These are phyloP conservation scores for Cydia splendana DNA, from an alignment of 1,140 invertebrate species.

Conservation along the genomic window DNA sequence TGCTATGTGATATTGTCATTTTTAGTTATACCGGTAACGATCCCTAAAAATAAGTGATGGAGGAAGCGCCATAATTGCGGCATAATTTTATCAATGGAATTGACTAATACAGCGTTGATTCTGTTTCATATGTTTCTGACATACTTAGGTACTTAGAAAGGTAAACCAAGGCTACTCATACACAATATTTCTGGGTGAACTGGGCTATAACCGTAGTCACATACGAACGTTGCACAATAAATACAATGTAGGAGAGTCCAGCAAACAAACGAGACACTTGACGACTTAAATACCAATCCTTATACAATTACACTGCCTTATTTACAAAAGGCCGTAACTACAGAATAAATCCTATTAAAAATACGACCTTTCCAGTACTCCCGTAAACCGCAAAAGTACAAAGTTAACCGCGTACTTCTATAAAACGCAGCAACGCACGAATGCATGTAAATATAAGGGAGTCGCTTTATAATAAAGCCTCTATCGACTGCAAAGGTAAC, in stretches of 20 bases:
- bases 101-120: too few relatives aligned
- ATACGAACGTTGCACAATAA: slow-evolving; percentile 19
- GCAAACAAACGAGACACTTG: slow-evolving; percentile 28
- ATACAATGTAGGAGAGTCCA: slow-evolving; percentile 19
- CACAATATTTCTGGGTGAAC: not conserved
- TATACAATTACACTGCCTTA: slow-evolving; percentile 23
- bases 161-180: too few relatives aligned
- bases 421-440: not conserved
- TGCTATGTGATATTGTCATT: too few relatives aligned
- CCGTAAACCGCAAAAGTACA: not conserved
- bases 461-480: not conserved
- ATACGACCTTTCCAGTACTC: not conserved
- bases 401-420: not conserved
- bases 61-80: too few relatives aligned
- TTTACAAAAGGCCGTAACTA: not conserved
- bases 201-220: not conserved
- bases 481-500: slow-evolving; percentile 7
- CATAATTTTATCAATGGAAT: too few relatives aligned
- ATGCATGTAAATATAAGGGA: not conserved
- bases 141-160: too few relatives aligned
- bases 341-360: not conserved
- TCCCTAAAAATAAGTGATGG: too few relatives aligned
- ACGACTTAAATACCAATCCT: slow-evolving; percentile 30
- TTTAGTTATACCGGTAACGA: too few relatives aligned
- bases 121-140: too few relatives aligned